Evolutionary conservation across 2,113 vertebrate species (phyloP), one percentile per base, ranked within the genome.

Genomic region (Raja brachyura): DNA sequence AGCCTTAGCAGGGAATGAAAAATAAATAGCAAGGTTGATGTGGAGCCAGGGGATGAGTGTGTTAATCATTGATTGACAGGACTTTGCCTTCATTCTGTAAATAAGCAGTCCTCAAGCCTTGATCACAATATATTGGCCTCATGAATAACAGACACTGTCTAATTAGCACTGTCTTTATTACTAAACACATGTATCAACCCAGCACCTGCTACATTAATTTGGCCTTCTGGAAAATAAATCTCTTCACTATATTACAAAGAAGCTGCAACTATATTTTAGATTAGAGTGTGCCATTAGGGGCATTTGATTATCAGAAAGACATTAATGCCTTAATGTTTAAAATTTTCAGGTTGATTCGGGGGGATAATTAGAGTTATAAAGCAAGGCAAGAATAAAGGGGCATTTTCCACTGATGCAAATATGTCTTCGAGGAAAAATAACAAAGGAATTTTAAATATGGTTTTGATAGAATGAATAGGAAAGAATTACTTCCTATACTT

Each of bases 211-310:
- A n/a, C 81, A 86, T 61, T 86, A 86, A 86, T 86, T n/a, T 61
- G 56, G 59, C 81, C 81, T 86, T 86, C 11, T 59, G 56, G 81
- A 86, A 86, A 86, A 86, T 86, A 86, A 86, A 86, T 86, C 25
- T n/a, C 81, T n/a, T n/a, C 56, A 61, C 56, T 14, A 28, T 56
- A 11, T 20, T 59, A 10, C 22, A 22, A 86, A 86, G 56, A 61
- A 86, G 25, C 25, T 61, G 81, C 56, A 59, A 14, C 56, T 61
- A 86, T 14, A 61, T n/a, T 61, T 61, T 61, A 61, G 81, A 86
- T 13, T 16, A 61, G 25, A 14, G 13, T 61, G 11, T 28, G 10
- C 25, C 81, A 61, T 86, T 61, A 28, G 25, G 25, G 9, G 25
- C 11, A 16, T 4, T 28, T 86, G 83, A 86, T 86, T 63, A 31